Evolutionary conservation across 2,113 vertebrate genomes (phyloP), one percentile per base, ranked within the genome.

Genomic region (Chaetodon auriga): DNA sequence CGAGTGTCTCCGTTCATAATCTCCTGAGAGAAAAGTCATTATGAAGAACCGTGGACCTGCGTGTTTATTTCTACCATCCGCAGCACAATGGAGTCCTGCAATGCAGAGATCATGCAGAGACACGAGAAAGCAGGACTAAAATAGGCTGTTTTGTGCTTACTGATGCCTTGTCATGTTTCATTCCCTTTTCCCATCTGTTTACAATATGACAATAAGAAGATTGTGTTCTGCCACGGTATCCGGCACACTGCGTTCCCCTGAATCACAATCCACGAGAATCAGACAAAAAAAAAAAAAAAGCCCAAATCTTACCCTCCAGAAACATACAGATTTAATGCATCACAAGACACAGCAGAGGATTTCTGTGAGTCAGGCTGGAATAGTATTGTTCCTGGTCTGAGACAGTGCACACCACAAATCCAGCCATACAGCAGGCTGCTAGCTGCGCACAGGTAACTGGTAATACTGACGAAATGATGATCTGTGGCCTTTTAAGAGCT

Each of bases 131-230:
- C 53, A 1, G 0, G 76, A 74, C 80, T 60, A 63, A 91, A 88
- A 88, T 80, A 85, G 85, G 46, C 64, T 49, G 75, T 69, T 83
- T 78, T 64, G 80, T 80, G 78, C 72, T 86, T 80, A 62, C 71
- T 85, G 84, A 89, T 81, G 73, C 75, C 51, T n/a, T 55, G 70
- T 85, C 85, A 76, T 84, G 85, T 91, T 78, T 55, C 77, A 78
- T 89, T 82, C 64, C 51, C 36, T 21, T 65, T 75, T 54, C 70
- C 79, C 69, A 80, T 80, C 78, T 85, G 72, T 73, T 89, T 72
- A 79, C 72, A 79, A 73, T 51, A 48, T 38, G 66, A 83, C 82
- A 87, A 73, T 83, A 25, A 82, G 75, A 36, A 61, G 74, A 82
- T 57, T 74, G 79, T 73, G 85, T 74, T 88, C 60, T 6, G 68